These are phyloP conservation scores for Epistrophe grossulariae DNA, from an alignment of 2,888 invertebrate species.

Conservation along the genomic window DNA sequence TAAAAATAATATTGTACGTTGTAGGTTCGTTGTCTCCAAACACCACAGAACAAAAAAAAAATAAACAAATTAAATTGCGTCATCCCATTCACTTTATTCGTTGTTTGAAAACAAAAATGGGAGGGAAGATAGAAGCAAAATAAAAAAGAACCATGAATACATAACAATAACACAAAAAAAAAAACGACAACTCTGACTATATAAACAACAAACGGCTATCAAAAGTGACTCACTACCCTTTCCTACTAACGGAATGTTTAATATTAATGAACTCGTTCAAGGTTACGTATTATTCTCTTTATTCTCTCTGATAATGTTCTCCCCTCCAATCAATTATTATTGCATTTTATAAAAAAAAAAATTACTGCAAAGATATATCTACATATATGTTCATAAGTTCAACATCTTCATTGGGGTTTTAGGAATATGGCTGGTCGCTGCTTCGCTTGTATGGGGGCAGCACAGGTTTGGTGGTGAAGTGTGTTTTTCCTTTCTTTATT, in stretches of 20 bases:
- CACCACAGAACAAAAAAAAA: neutral
- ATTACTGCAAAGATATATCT: neutral
- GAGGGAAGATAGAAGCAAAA: neutral
- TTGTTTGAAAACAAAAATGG: conserved; percentile 1
- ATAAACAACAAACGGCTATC: conserved; percentile 9
- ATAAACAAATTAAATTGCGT: conserved; percentile 14
- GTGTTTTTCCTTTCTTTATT: too few relatives aligned
- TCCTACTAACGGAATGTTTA: conserved; percentile 22
- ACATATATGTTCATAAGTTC: neutral
- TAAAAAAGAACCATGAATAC: neutral
- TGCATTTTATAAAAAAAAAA: neutral
- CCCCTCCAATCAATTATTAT: conserved; percentile 1
- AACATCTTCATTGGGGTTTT: neutral
- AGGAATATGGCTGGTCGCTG: neutral
- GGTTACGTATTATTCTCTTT: conserved; percentile 7
- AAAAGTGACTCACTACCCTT: conserved; percentile 27
- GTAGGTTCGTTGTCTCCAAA: conserved; percentile 16
- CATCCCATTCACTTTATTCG: conserved; percentile 14
- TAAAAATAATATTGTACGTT: conserved; percentile 14
- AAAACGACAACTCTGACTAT: neutral
- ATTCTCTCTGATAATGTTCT: conserved; percentile 9
- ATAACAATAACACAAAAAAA: neutral
- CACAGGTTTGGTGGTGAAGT: too few relatives aligned
- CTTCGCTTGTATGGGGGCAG: neutral
- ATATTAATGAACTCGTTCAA: conserved; percentile 25